These are phyloP conservation scores for Limanda limanda DNA, from an alignment of 2,113 vertebrate genomes.

Conservation along the genomic window DNA sequence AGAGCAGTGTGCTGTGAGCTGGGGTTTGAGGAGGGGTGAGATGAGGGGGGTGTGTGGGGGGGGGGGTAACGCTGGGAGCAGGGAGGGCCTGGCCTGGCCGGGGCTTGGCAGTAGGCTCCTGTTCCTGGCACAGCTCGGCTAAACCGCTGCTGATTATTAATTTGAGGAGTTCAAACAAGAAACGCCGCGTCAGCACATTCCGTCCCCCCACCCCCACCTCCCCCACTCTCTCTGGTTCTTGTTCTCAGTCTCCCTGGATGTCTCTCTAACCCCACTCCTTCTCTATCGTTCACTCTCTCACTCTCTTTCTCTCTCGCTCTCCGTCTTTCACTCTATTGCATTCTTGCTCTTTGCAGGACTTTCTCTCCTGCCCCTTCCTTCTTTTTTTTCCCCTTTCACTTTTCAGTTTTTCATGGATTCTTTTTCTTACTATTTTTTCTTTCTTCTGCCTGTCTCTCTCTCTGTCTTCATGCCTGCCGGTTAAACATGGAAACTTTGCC, in stretches of 20 bases:
- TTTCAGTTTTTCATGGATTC: constrained; percentile 25
- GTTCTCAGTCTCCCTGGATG: background rate
- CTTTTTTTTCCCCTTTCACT: constrained; percentile 16
- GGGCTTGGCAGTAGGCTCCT: constrained; percentile 75
- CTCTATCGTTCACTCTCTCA: constrained; percentile 7
- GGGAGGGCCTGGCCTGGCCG: constrained; percentile 58
- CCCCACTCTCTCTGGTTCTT: constrained; percentile 8
- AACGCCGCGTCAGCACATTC: constrained; percentile 82
- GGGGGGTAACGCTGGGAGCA: constrained; percentile 36
- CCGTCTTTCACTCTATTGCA: constrained; percentile 27
- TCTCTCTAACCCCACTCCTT: no score
- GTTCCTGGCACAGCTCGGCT: constrained; percentile 76
- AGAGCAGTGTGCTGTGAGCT: constrained; percentile 55
- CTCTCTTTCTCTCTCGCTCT: background rate
- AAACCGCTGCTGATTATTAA: constrained; percentile 83
- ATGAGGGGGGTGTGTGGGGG: background rate
- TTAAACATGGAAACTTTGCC: constrained; percentile 64
- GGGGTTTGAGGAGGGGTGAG: background rate
- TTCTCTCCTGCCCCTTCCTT: constrained; percentile 6
- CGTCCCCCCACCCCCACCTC: constrained; percentile 23
- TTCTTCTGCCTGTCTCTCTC: background rate
- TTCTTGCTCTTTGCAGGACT: constrained; percentile 44
- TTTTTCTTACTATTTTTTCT: background rate
- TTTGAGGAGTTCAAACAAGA: constrained; percentile 83
- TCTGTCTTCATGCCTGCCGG: constrained; percentile 39